Base-by-base conservation (phyloP, 2,888 invertebrate genomes). In the Drosophila lacicola region DNA sequence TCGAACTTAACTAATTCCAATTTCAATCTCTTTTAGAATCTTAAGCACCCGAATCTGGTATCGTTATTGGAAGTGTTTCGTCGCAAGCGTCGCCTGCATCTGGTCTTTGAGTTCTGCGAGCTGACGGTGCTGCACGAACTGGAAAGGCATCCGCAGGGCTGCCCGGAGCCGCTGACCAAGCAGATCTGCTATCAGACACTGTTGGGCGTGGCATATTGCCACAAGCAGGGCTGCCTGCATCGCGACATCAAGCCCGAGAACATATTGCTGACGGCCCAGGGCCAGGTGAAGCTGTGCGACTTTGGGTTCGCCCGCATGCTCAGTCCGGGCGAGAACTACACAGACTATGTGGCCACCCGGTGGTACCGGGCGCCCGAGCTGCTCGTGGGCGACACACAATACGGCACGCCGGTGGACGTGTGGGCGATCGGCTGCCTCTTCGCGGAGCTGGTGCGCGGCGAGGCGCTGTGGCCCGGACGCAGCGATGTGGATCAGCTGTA, bases 191-290 rank as follows among this genome's bases (percentile, higher is more conserved):
- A 97, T 95, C 99, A 99, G 93, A 97, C 98, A 46, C 94, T 99
- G 50, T 96, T 97, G 90, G 99, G 98, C 0, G 96, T 99, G 13
- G 96, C 97, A 54, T 99, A 99, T 93, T 99, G 99, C 92, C 99
- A 99, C 93, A 95, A 97, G 65, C 97, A 99, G 93, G 92, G 98
- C 92, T 98, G 98, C 93, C 97, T 99, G 89, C 98, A 99, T 91
- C 94, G 99, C 46, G 99, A 99, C 92, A 98, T 99, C 44, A 99
- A 99, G 92, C 99, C 99, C 0, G 99, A 99, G 93, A 99, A 99
- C 93, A 99, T 99, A 70, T 94, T 99, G 56, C 95, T 99, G 62
- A 99, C 98, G 13, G 95, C 95, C 60, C 96, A 96, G 70, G 98
- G 98, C 0, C 96, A 98, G 57, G 98, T 99, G 70, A 99, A 99